These are phyloP conservation scores for Toxostoma redivivum DNA, from an alignment of 2,113 vertebrate genomes.

Conservation along the genomic window DNA sequence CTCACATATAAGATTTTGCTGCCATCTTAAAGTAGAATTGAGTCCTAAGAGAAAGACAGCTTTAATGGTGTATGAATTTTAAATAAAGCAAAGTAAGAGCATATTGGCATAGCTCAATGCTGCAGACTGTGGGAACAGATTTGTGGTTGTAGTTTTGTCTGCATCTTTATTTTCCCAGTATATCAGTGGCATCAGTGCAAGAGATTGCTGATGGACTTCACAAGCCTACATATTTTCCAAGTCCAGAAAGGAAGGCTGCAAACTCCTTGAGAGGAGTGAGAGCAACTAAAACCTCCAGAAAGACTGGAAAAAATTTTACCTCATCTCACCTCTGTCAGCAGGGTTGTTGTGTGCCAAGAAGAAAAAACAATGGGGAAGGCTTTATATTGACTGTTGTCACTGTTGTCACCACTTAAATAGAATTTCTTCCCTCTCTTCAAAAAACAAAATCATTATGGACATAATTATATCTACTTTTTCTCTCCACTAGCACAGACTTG, in stretches of 20 bases:
- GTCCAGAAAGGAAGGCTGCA: background rate
- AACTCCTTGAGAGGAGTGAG: background rate
- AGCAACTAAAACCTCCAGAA: background rate
- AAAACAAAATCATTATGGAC: background rate
- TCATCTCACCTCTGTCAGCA: background rate
- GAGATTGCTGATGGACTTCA: background rate
- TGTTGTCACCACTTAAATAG: background rate
- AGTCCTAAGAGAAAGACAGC: background rate
- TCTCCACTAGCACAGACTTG: background rate
- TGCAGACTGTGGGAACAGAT: background rate
- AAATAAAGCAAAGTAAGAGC: background rate
- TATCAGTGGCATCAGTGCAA: background rate
- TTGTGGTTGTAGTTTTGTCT: background rate
- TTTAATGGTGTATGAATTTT: background rate
- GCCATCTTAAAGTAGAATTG: background rate
- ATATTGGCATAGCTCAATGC: background rate
- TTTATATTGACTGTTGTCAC: background rate
- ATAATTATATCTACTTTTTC: background rate
- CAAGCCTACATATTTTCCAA: background rate
- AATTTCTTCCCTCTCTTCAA: background rate
- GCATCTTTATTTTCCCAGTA: background rate
- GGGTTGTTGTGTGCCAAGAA: background rate
- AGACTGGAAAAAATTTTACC: background rate
- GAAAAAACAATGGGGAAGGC: fast-evolving
- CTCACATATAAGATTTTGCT: background rate